Evolutionary conservation across 1,140 invertebrate genomes (phyloP), one percentile per base, ranked within the genome.

Genomic region (Zaprionus capensis): DNA sequence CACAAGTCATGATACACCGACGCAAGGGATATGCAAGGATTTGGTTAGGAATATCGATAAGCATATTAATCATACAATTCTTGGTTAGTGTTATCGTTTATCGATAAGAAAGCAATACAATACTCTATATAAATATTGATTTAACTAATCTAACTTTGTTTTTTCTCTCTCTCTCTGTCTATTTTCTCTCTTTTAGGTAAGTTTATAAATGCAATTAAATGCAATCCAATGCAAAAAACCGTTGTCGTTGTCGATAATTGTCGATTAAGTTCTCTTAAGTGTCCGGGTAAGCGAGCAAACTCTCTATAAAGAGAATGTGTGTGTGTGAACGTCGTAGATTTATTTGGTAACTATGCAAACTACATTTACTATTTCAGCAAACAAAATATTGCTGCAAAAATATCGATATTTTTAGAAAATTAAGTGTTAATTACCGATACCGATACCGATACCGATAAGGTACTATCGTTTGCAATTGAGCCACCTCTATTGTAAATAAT

Each of bases 131-230:
- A 17, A 58, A 22, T 49, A 17, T 11, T 31, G 4, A 22, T 36
- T 46, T 46, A 46, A 26, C 41, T 67, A 44, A 61, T 73, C 17
- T 5, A 28, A 14, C 36, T 61, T 67, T 6, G 63, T 11, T 55
- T 59, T 69, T 59, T 69, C 11, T 69, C 9, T 31, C 14, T 7
- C 9, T 11, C 6, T 7, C 31, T 11, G 9, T 79, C 57, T 74
- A 64, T 57, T 88, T 57, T 88, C 31, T 34, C 9, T 11, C 31
- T 34, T 88, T n/a, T 63, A 88, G 84, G 84, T 88, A 88, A 88
- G 84, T 88, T 34, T 34, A 34, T 34, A 34, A 34, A 34, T 34
- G 31, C 31, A 34, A 34, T 34, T 3, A 34, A 11, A 34, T 34
- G 31, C 31, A 34, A 34, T 34, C 2, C 9, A 34, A 34, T 34